Conservation (phyloP, 2,888 invertebrate genomes). For the Brassicogethes aeneus region DNA sequence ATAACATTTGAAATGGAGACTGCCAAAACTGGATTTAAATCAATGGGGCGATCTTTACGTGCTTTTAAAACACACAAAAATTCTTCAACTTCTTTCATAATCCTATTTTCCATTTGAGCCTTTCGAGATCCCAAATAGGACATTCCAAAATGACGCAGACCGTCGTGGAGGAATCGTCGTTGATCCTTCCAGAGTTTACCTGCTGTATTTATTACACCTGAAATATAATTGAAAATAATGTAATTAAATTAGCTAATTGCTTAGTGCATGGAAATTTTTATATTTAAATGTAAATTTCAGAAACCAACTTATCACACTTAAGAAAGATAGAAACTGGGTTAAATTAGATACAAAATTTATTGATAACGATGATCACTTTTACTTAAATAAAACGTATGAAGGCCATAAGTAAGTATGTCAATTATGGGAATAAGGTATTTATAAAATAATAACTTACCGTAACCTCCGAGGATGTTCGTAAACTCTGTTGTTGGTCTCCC, state of each 20-base stretch:
- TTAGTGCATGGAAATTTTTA: too few species aligned
- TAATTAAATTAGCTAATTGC: neutral
- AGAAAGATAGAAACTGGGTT: neutral
- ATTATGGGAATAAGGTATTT: too few species aligned
- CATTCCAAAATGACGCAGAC: constrained; percentile 79
- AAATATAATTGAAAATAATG: too few species aligned
- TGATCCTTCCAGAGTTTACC: constrained; percentile 88
- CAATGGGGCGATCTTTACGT: constrained; percentile 58
- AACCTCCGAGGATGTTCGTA: constrained; percentile 77
- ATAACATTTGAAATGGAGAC: constrained; percentile 85
- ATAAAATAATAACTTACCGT: constrained; percentile 59
- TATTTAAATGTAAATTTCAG: neutral
- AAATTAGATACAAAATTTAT: constrained; percentile 1
- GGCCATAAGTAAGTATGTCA: constrained; percentile 35
- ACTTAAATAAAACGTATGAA: constrained; percentile 35
- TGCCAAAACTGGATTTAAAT: constrained; percentile 67
- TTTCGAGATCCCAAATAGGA: constrained; percentile 74
- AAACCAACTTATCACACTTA: neutral
- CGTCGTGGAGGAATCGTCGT: constrained; percentile 77
- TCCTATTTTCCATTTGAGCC: constrained; percentile 73
- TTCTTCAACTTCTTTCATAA: constrained; percentile 73
- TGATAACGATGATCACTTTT: constrained; percentile 26
- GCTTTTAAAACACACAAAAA: constrained; percentile 58
- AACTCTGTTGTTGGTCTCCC: constrained; percentile 81
- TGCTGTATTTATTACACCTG: constrained; percentile 84